phyloP scores from a whole-genome alignment of 2,888 invertebrate genomes.

The Eupithecia vulgata region DNA sequence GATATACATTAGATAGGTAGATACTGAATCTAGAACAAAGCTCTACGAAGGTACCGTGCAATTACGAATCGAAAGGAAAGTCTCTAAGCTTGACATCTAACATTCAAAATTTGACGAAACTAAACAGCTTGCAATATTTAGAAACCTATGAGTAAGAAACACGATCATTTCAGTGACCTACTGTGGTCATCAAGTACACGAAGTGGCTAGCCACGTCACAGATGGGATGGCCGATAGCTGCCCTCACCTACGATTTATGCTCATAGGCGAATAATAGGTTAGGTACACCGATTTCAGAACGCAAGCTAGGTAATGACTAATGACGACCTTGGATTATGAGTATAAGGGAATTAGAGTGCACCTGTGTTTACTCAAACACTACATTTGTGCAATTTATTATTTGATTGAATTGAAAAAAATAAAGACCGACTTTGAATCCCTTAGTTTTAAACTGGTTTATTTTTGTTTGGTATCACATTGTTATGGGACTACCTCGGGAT shows the following conservation, averaged over 20 bases:
- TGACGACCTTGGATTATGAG: neutral
- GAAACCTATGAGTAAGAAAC: neutral
- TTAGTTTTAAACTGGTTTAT: no score
- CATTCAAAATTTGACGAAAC: no score
- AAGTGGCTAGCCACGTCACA: constrained; percentile 48
- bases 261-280: constrained; percentile 50
- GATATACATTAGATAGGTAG: no score
- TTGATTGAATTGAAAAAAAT: no score
- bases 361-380: neutral
- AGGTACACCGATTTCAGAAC: constrained; percentile 11
- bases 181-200: constrained; percentile 43
- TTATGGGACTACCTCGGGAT: no score
- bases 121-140: no score
- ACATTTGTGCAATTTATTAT: neutral
- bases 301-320: constrained; percentile 2
- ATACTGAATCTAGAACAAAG: no score
- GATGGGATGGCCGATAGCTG: constrained; percentile 55
- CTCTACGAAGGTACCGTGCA: no score
- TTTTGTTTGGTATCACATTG: no score
- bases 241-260: constrained; percentile 53
- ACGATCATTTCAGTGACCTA: neutral
- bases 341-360: neutral
- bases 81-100: no score
- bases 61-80: no score
- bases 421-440: no score